Conservation (phyloP, 2,113 vertebrate genomes). For the Pomatostomus ruficeps region DNA sequence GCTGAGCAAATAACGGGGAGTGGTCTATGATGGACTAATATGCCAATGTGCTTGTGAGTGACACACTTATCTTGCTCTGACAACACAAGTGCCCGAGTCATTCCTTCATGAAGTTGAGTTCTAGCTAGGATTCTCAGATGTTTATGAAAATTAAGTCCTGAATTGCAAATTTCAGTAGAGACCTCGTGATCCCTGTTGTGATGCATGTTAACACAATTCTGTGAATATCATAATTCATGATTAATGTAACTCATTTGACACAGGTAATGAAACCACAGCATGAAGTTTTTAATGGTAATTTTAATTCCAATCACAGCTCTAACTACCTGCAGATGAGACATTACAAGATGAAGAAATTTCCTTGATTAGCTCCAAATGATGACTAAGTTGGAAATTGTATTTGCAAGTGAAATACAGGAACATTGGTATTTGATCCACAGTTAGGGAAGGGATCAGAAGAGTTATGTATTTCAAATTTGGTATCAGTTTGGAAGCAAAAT, state of each 20-base stretch:
- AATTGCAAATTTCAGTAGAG: constrained; percentile 3
- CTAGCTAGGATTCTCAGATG: neutral
- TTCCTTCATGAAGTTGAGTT: neutral
- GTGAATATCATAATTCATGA: constrained; percentile 16
- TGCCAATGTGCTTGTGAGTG: neutral
- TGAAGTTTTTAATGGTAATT: constrained; percentile 39
- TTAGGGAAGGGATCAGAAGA: neutral
- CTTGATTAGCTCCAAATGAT: constrained; percentile 36
- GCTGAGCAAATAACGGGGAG: neutral
- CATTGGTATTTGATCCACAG: neutral
- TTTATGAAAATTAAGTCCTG: neutral
- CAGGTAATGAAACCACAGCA: constrained; percentile 37
- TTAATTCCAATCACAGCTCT: constrained; percentile 50
- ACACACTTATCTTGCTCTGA: neutral
- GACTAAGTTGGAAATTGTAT: neutral
- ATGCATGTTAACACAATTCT: neutral
- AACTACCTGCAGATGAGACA: constrained; percentile 24
- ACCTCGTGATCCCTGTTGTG: neutral
- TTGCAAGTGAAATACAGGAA: constrained; percentile 23
- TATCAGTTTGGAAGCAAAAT: neutral
- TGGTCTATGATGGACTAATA: neutral
- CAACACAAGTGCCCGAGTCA: neutral
- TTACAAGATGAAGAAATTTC: constrained; percentile 36
- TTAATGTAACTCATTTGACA: constrained; percentile 35
- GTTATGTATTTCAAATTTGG: neutral